Percentiles rank a stretch among this genome's conserved stretches.
phyloP scores from a whole-genome alignment of 2,797 vertebrate genomes.

The Psittacula echo region DNA sequence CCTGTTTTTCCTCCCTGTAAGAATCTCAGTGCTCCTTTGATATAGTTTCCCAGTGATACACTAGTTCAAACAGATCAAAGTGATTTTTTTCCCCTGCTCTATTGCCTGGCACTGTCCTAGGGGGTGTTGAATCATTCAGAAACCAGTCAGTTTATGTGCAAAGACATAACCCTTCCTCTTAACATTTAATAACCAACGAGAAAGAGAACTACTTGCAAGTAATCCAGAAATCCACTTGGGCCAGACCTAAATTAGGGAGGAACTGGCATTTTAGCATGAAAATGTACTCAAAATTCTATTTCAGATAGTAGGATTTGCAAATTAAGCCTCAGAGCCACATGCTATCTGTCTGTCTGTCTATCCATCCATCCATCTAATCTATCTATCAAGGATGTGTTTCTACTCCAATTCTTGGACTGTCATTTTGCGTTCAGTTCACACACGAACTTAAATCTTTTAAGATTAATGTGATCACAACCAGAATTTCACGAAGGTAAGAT shows the following conservation, averaged over 20 bases:
- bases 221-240: background rate
- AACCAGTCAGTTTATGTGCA: background rate
- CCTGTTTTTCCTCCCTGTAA: background rate
- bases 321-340: background rate
- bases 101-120: background rate
- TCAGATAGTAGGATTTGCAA: background rate
- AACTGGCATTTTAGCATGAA: background rate
- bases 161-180: background rate
- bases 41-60: background rate
- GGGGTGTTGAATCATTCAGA: background rate
- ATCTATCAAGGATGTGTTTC: background rate
- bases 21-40: background rate
- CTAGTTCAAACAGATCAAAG: background rate
- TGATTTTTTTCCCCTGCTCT: background rate
- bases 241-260: background rate
- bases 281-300: background rate
- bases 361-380: too few relatives aligned
- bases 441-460: background rate
- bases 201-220: background rate
- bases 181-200: background rate
- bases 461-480: background rate
- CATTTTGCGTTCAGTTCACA: background rate
- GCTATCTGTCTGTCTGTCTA: background rate
- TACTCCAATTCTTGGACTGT: background rate
- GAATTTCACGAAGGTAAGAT: background rate